Evolutionary conservation across 1,140 invertebrate species (phyloP), one percentile per base, ranked within the genome.

Genomic region (Hyposmocoma kahamanoa): DNA sequence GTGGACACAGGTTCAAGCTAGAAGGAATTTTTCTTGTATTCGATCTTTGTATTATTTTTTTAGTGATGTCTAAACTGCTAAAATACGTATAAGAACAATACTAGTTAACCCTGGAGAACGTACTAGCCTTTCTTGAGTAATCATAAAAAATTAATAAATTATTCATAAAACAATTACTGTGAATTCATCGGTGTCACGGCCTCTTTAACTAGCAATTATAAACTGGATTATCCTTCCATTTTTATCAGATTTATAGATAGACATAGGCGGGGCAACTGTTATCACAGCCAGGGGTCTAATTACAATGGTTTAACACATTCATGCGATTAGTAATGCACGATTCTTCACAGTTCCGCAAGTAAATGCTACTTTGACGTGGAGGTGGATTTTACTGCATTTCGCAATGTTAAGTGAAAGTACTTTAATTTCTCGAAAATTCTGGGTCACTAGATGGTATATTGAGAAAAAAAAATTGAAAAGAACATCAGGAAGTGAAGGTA

Each of bases 161-260:
- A n/a, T n/a, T n/a, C n/a, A n/a, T n/a, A n/a, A n/a, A n/a, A n/a
- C n/a, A n/a, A n/a, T n/a, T n/a, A n/a, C n/a, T n/a, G n/a, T n/a
- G n/a, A 70, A 72, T 71, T 57, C 55, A 69, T 67, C 58, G 47
- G 61, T 72, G 72, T 78, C 70, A 77, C 56, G 73, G 71, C 53
- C 50, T 51, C 18, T 34, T 20, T 52, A 47, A 53, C 50, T 30
- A 44, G 50, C 10, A 30, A 30, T 30, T 36, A 36, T 51, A 47
- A n/a, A 52, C 50, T 28, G 47, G 51, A 52, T 46, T 44, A 21
- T 53, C 49, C 47, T 55, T 32, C 34, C 43, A 47, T 21, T n/a
- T n/a, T 22, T 34, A 34, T 39, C 36, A 11, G 28, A 47, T 52
- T 51, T 41, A 58, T 54, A 36, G 42, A 57, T 50, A 39, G 47